Percentiles rank a stretch among this genome's conserved stretches.
phyloP scores from a whole-genome alignment of 2,113 vertebrate species.

The Indicator indicator region DNA sequence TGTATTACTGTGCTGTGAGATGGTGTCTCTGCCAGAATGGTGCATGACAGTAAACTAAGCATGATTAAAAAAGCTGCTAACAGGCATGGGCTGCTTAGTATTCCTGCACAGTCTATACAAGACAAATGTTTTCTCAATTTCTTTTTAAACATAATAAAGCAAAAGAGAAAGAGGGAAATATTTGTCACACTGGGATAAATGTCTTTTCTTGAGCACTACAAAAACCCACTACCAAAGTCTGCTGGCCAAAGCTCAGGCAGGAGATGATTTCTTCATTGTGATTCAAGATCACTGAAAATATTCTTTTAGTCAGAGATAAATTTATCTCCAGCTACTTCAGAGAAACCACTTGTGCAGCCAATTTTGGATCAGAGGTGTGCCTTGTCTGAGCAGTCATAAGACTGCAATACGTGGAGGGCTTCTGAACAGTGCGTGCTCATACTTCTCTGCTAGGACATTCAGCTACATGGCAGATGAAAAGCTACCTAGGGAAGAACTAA shows the following conservation, averaged over 20 bases:
- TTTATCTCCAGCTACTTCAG: background rate
- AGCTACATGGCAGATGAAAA: background rate
- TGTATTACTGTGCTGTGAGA: background rate
- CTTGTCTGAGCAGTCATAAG: background rate
- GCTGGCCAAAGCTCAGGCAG: background rate
- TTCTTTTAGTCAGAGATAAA: background rate
- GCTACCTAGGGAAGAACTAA: background rate
- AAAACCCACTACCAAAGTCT: background rate
- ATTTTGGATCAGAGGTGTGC: background rate
- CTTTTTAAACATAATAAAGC: constrained; percentile 29
- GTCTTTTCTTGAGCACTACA: background rate
- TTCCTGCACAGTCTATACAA: background rate
- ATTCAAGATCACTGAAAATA: background rate
- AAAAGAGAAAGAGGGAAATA: background rate
- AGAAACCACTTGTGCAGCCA: background rate
- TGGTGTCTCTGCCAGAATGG: background rate
- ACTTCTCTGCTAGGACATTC: background rate
- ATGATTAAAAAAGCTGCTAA: background rate
- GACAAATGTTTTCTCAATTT: constrained; percentile 33
- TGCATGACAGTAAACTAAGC: background rate
- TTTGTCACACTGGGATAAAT: background rate
- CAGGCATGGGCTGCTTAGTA: background rate
- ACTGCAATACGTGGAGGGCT: background rate
- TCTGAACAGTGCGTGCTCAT: background rate
- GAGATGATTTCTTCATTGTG: background rate